Conservation (phyloP, 1,140 invertebrate species). For the Diprion similis region DNA sequence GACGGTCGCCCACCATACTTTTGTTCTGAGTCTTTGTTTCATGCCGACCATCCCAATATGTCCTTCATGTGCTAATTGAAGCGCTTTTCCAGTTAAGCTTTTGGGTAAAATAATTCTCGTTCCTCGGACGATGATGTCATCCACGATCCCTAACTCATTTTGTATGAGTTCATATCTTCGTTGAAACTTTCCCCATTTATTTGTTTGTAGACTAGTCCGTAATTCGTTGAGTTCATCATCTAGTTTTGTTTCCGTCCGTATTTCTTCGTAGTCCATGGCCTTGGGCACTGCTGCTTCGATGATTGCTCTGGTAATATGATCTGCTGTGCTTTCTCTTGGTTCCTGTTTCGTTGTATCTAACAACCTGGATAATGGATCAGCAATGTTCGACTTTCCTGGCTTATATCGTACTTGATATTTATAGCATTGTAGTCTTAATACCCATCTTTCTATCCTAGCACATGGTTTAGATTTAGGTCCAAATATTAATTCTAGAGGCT, state of each 20-base stretch:
- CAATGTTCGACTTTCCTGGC: constrained; percentile 48
- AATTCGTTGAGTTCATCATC: not conserved
- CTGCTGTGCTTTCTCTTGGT: constrained; percentile 10
- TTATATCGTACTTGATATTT: constrained; percentile 27
- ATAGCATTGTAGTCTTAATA: constrained; percentile 30
- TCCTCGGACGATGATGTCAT: not conserved
- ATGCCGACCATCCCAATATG: constrained; percentile 62
- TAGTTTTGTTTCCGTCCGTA: constrained; percentile 1
- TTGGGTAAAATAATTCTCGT: constrained; percentile 35
- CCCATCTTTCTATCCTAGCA: constrained; percentile 36
- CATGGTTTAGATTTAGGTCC: constrained; percentile 37
- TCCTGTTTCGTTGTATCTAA: not conserved
- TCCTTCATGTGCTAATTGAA: constrained; percentile 49
- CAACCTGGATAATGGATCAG: constrained; percentile 45
- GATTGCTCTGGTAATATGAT: constrained; percentile 14
- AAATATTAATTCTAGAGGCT: constrained; percentile 42
- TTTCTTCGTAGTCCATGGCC: constrained; percentile 17
- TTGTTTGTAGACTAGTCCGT: too few relatives aligned
- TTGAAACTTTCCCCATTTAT: too few relatives aligned
- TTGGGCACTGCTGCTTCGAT: not conserved
- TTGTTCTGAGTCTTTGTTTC: constrained; percentile 58
- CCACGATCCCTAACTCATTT: constrained; percentile 24
- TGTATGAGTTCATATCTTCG: constrained; percentile 14
- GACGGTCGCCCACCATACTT: constrained; percentile 62
- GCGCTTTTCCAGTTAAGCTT: constrained; percentile 29